phyloP scores from a whole-genome alignment of 2,113 vertebrate species.

The Anguilla japonica region DNA sequence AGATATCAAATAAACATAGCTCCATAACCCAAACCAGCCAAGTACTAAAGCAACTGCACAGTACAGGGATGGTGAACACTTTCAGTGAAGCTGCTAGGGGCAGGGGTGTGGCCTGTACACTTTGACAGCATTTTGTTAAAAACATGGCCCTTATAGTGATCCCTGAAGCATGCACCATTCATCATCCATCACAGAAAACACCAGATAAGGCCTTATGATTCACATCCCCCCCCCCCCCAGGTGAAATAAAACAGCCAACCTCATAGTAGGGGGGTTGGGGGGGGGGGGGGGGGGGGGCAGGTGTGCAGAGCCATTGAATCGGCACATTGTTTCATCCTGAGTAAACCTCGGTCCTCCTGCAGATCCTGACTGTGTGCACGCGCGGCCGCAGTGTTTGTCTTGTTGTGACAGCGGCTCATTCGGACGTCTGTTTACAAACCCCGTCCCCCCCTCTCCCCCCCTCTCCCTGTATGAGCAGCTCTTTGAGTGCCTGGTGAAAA shows the following conservation, averaged over 20 bases:
- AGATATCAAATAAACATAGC: not conserved
- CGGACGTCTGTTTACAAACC: constrained; percentile 8
- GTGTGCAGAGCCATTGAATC: constrained; percentile 11
- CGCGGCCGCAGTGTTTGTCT: not conserved
- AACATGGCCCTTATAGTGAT: not conserved
- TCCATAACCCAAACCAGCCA: not conserved
- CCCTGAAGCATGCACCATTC: not conserved
- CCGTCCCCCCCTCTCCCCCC: not conserved
- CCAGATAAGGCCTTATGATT: not conserved
- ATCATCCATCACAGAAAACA: not conserved
- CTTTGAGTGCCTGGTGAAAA: not conserved
- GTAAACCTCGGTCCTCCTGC: not conserved
- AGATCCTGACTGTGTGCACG: not conserved
- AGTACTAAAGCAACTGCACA: not conserved
- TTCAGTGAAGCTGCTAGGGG: not conserved
- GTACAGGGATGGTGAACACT: not conserved
- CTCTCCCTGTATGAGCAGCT: constrained; percentile 4
- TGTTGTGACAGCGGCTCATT: constrained; percentile 1
- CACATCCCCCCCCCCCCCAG: not conserved
- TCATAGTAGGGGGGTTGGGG: not conserved
- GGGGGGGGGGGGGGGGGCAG: constrained; percentile 1
- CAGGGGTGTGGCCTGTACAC: not conserved
- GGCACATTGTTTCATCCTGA: constrained; percentile 6
- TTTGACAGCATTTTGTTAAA: not conserved
- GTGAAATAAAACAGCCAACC: constrained; percentile 16